Percentiles rank a stretch among this genome's conserved stretches.
phyloP scores from a whole-genome alignment of 2,888 invertebrate species.

The Cerastis leucographa region DNA sequence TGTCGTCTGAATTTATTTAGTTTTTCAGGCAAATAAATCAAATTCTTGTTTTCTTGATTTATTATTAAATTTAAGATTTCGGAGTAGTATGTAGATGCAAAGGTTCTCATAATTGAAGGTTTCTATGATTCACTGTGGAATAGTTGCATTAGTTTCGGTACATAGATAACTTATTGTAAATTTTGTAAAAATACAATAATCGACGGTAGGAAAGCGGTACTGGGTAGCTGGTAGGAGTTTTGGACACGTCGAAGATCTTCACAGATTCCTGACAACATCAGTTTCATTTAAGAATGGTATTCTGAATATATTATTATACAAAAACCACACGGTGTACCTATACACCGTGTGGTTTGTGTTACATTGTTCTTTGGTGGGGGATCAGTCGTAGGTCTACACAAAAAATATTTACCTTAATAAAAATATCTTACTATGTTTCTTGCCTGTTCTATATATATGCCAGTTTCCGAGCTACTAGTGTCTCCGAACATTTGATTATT shows the following conservation, averaged over 20 bases:
- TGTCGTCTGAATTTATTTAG: background rate
- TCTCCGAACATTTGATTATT: background rate
- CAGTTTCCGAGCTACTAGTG: background rate
- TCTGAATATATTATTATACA: background rate
- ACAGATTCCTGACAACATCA: background rate
- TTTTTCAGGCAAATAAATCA: background rate
- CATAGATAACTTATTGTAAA: background rate
- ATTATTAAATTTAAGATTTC: too few relatives aligned
- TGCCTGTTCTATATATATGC: background rate
- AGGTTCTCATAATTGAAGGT: background rate
- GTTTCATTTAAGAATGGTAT: constrained; percentile 21
- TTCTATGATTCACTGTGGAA: background rate
- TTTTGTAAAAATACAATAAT: background rate
- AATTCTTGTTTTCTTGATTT: background rate
- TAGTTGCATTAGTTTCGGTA: background rate
- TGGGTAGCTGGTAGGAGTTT: background rate
- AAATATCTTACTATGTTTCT: background rate
- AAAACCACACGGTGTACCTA: too few relatives aligned
- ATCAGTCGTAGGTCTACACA: background rate
- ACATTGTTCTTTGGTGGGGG: background rate
- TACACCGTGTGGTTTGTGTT: background rate
- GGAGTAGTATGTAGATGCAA: constrained; percentile 12
- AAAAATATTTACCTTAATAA: background rate
- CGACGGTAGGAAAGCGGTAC: background rate
- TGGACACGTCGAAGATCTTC: background rate